Conservation (phyloP, 2,888 invertebrate genomes). For the Leptinotarsa haldemani region DNA sequence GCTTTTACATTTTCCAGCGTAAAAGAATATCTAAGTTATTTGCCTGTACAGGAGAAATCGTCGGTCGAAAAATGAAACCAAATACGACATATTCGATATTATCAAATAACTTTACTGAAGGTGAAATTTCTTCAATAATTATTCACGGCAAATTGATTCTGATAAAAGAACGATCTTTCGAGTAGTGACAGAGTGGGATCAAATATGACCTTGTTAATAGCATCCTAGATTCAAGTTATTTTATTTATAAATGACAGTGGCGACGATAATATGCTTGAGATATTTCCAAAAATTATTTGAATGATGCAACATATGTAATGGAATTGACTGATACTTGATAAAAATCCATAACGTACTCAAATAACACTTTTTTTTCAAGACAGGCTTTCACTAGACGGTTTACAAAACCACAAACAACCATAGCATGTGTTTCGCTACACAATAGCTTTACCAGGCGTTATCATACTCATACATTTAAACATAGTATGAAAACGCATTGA, state of each 20-base stretch:
- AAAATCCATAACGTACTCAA: too few relatives aligned
- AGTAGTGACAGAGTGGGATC: constrained; percentile 26
- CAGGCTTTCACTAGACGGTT: too few relatives aligned
- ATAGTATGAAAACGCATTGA: too few relatives aligned
- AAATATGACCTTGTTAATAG: constrained; percentile 41
- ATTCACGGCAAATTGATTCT: constrained; percentile 41
- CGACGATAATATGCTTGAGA: not conserved
- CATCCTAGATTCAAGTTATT: constrained; percentile 39
- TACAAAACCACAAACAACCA: too few relatives aligned
- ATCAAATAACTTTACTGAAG: constrained; percentile 42
- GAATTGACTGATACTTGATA: too few relatives aligned
- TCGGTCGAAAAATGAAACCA: constrained; percentile 21
- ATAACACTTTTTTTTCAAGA: too few relatives aligned
- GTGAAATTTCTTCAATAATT: constrained; percentile 44
- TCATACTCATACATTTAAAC: too few relatives aligned
- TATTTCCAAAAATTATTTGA: not conserved
- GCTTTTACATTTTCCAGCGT: constrained; percentile 8
- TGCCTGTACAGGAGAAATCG: constrained; percentile 27
- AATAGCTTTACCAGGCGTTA: too few relatives aligned
- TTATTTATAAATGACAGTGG: constrained; percentile 28
- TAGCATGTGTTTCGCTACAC: too few relatives aligned
- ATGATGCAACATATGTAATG: not conserved
- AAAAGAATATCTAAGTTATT: constrained; percentile 15
- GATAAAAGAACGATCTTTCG: constrained; percentile 33
- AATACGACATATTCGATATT: constrained; percentile 24